Conservation (phyloP, 1,140 invertebrate genomes). For the Temnothorax curvispinosus region DNA sequence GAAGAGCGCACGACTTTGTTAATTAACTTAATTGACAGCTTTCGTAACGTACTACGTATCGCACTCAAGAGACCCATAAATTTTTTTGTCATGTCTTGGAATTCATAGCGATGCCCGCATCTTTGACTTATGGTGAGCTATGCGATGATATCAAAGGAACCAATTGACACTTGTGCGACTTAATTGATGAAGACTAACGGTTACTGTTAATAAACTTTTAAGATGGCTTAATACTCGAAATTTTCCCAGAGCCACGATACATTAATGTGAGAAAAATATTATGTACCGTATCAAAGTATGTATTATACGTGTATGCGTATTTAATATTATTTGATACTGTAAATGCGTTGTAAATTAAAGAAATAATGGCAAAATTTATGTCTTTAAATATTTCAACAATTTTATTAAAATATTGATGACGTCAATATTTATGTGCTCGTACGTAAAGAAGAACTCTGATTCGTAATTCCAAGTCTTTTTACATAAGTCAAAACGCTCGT, state of each 20-base stretch:
- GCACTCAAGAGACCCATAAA: not conserved
- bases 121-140: slow-evolving; percentile 20
- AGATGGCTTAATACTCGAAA: not conserved
- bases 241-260: not conserved
- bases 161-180: slow-evolving; percentile 46
- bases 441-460: not conserved
- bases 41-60: slow-evolving; percentile 2
- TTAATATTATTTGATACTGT: not conserved
- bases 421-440: not conserved
- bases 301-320: not conserved
- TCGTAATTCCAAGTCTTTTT: slow-evolving; percentile 9
- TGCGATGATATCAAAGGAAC: not conserved
- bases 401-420: not conserved
- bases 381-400: not conserved
- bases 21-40: slow-evolving; percentile 46
- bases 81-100: slow-evolving; percentile 14
- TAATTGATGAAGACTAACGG: slow-evolving; percentile 44
- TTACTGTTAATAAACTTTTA: slow-evolving; percentile 17
- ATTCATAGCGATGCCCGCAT: slow-evolving; percentile 37
- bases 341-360: not conserved
- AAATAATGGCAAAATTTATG: not conserved
- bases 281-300: not conserved
- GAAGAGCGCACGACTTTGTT: slow-evolving; percentile 7
- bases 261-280: slow-evolving; percentile 23
- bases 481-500: slow-evolving; percentile 7